A percentile compares a stretch with the other conserved stretches of the same genome.
phyloP scores from a whole-genome alignment of 2,888 invertebrate genomes.

The Scaptomyza tumidula region DNA sequence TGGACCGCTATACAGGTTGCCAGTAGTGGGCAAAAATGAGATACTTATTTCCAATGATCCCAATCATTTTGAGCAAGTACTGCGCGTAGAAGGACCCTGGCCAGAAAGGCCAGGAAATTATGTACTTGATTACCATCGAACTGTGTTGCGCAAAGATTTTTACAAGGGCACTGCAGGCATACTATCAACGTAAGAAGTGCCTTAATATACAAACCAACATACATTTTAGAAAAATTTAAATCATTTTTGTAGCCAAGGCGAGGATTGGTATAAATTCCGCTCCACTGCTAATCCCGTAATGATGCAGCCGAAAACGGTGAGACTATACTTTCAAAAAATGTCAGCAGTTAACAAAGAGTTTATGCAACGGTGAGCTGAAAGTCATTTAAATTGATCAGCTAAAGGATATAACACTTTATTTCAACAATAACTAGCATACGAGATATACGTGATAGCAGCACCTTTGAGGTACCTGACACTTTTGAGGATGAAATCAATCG shows the following conservation, averaged over 20 bases:
- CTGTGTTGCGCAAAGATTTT: slow-evolving; percentile 55
- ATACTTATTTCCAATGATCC: slow-evolving; percentile 85
- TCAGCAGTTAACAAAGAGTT: slow-evolving; percentile 84
- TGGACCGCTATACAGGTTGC: slow-evolving; percentile 83
- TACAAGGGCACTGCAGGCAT: slow-evolving; percentile 69
- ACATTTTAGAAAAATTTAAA: not conserved
- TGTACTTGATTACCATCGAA: slow-evolving; percentile 83
- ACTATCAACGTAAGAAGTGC: slow-evolving; percentile 58
- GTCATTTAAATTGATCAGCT: accelerated
- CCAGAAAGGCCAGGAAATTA: slow-evolving; percentile 84
- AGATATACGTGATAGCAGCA: slow-evolving; percentile 66
- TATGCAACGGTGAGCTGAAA: slow-evolving; percentile 53
- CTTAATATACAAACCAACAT: not conserved
- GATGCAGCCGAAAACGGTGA: slow-evolving; percentile 86
- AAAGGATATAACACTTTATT: not conserved
- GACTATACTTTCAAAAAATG: slow-evolving; percentile 85
- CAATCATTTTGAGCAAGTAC: slow-evolving; percentile 85
- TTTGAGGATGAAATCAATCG: slow-evolving; percentile 86
- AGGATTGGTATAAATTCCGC: slow-evolving; percentile 88
- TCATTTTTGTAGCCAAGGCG: slow-evolving; percentile 70
- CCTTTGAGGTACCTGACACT: slow-evolving; percentile 83
- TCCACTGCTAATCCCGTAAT: slow-evolving; percentile 88
- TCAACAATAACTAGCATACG: slow-evolving; percentile 41
- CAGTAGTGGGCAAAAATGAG: slow-evolving; percentile 73
- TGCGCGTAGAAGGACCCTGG: slow-evolving; percentile 85